Evolutionary conservation across 2,113 vertebrate genomes (phyloP), one percentile per base, ranked within the genome.

Genomic region (Chaetodon trifascialis): DNA sequence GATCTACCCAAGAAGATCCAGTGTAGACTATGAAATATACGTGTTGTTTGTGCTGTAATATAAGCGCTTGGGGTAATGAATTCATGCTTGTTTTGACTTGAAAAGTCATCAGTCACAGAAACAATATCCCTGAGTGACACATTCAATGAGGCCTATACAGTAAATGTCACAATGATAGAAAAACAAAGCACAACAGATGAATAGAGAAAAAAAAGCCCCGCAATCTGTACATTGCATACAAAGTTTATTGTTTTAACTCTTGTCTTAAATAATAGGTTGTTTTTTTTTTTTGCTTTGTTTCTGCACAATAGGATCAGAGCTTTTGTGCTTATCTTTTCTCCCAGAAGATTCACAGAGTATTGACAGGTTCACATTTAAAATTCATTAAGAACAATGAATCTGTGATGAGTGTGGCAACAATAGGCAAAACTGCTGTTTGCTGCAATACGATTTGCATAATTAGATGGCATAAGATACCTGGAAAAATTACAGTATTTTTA

Each of bases 361-460:
- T 83, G 69, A 69, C 66, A 19, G 55, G 4, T 55, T 74, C 51
- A 59, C 86, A 89, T 92, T 82, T 93, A 77, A 91, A 92, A 93
- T 80, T 78, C 76, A 89, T 89, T 79, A 67, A 71, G 86, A 77
- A 76, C 73, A 79, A 70, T 60, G n/a, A 54, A 36, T 40, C 25
- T 14, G 72, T 80, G 62, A 64, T 59, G 46, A 65, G 51, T 54
- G 44, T 40, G 7, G 40, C 11, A 47, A 72, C 54, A 86, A 65
- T 19, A 58, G 68, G 64, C 49, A 77, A 5, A 76, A 72, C 59
- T 56, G 38, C 64, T 63, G 56, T 76, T 79, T 71, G 62, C 79
- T 63, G 60, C 80, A 73, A 64, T 81, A 36, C 44, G 73, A 84
- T 78, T 60, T 64, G 69, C 68, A 70, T 72, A 86, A 85, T 90